Base-by-base conservation (phyloP, 2,888 invertebrate genomes). In the Lepidocyrtoides sp. region DNA sequence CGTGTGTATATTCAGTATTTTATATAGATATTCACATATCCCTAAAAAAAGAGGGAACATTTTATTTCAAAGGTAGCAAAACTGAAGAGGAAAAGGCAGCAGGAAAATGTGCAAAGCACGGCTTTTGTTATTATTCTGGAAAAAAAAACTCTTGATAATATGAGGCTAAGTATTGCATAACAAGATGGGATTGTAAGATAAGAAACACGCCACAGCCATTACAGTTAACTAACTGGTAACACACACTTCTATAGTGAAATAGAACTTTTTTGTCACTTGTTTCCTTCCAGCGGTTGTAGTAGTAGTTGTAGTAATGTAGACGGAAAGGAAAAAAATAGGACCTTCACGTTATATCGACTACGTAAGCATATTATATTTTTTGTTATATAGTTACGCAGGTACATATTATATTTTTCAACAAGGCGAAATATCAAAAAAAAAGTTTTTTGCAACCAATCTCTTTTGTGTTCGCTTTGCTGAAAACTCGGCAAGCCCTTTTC, bases 241-340 rank as follows among this genome's bases (percentile, higher is more conserved):
- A 72, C 36, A 57, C 48, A 60, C 36, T 79, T 41, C 82, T 36
- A 79, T 77, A 20, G 60, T 7, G 54, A n/a, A 85, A 57, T 51
- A 86, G 26, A 66, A 87, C 36, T 51, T 87, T 86, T 87, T 87
- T n/a, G 87, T 87, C 87, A 77, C 75, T 87, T 87, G 57, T 87
- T 87, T 79, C 77, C 66, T 54, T 51, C 26, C 23, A 20, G 26
- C 23, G 26, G 10, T n/a, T n/a, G 26, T 41, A 26, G 26, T 23
- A 36, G 36, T 36, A 32, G 2, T 14, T 2, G 69, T 29, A 69
- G 23, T 23, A 41, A n/a, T 44, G 29, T 79, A 2, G 2, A 29
- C 12, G 17, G 29, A 7, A 77, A n/a, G n/a, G n/a, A n/a, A n/a
- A n/a, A n/a, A n/a, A n/a, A n/a, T n/a, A n/a, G n/a, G n/a, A n/a